Base-by-base conservation (phyloP, 1,140 invertebrate species). In the Ostrea edulis region DNA sequence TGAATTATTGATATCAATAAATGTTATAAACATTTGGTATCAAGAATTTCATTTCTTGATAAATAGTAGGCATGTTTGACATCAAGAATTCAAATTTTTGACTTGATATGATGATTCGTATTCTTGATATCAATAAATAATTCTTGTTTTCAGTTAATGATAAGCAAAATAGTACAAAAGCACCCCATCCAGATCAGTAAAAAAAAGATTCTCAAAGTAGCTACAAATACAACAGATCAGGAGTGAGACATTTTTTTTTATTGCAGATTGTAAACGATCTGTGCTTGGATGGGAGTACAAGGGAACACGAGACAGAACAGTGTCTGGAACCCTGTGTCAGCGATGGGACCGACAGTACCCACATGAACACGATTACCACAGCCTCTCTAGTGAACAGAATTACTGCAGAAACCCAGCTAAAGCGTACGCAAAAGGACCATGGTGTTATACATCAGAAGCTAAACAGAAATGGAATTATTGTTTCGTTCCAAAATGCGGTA, bases 271-370 rank as follows among this genome's bases (percentile, higher is more conserved):
- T 77, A 77, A 14, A 29, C 68, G 68, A 25, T 29, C 22, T 25
- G 12, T 29, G 12, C 29, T 77, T 8, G 68, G 68, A 25, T 77
- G 68, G 68, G 68, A 77, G 29, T 77, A 77, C 68, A 25, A 12
- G 14, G 68, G 68, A 12, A 5, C 68, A 2, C 22, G 68, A 12
- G 68, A 77, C 25, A 77, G 68, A 14, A 77, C 68, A 14, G 68
- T 29, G 22, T 22, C 8, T 9, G 68, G 68, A 25, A 29, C 35
- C 14, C 68, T 35, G 8, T 77, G 68, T 29, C 68, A 77, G 68
- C 68, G 68, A 22, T 77, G 68, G 68, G 68, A 77, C 25, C 68
- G 35, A 35, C 68, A 77, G 25, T 77, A 77, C 25, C 68, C 68
- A 29, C 25, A 17, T 35, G 4, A 25, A 35, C 68, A 77, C 68